Conservation (phyloP, 2,113 vertebrate genomes). For the Octodon degus region DNA sequence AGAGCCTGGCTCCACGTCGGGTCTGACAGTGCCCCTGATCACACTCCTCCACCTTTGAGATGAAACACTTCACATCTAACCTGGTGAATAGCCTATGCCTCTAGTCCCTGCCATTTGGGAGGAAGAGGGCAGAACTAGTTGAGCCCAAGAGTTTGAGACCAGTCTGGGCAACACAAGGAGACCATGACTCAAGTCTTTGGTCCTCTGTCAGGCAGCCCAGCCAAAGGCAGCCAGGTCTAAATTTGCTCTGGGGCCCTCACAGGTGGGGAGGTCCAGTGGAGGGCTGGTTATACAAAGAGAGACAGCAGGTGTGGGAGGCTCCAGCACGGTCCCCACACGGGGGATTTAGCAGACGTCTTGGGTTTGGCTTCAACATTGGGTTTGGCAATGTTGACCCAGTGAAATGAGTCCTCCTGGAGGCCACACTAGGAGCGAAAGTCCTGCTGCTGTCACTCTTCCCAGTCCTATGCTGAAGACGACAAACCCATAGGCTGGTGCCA, state of each 20-base stretch:
- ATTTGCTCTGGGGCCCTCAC: too few species aligned
- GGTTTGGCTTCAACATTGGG: not conserved
- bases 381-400: not conserved
- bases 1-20: not conserved
- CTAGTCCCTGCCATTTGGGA: not conserved
- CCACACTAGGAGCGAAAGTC: too few species aligned
- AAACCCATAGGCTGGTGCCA: not conserved
- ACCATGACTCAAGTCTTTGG: not conserved
- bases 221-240: not conserved
- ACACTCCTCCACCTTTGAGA: not conserved
- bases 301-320: too few species aligned
- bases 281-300: rapidly evolving
- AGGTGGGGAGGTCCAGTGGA: too few species aligned
- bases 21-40: not conserved
- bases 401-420: not conserved
- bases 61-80: not conserved
- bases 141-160: not conserved
- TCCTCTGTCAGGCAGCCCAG: not conserved
- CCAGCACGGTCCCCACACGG: not conserved
- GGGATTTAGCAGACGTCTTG: not conserved
- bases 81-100: too few species aligned
- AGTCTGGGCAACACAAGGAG: not conserved
- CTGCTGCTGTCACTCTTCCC: not conserved
- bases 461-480: not conserved
- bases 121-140: not conserved